A percentile compares a stretch with the other conserved stretches of the same genome.
Conservation (phyloP, 2,888 invertebrate genomes). For the Leistus spinibarbis region DNA sequence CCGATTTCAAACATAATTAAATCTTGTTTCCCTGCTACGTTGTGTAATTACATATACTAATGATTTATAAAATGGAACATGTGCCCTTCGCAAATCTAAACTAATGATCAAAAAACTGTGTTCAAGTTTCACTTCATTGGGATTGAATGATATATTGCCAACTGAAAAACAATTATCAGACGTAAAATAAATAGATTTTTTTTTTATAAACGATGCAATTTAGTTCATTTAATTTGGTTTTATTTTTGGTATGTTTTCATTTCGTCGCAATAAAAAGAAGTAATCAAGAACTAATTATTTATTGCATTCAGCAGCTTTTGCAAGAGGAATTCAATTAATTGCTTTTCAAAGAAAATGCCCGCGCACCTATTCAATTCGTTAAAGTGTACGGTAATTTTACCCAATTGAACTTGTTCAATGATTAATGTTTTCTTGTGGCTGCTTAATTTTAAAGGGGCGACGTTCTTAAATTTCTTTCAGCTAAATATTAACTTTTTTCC, state of each 20-base stretch:
- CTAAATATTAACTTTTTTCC: too few relatives aligned
- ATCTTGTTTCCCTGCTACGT: neutral
- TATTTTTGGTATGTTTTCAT: neutral
- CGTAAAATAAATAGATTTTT: neutral
- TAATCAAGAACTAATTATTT: neutral
- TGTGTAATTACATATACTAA: neutral
- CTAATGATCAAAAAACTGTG: neutral
- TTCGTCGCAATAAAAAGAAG: neutral
- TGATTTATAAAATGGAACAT: neutral
- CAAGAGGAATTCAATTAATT: neutral
- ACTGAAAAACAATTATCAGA: neutral
- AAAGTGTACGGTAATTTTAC: neutral
- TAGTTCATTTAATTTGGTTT: neutral
- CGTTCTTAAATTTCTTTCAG: neutral
- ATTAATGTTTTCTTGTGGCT: neutral
- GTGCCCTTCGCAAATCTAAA: neutral
- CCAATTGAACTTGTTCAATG: neutral
- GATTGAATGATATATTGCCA: neutral
- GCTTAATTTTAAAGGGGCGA: neutral
- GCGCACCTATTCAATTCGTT: neutral
- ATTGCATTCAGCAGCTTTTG: neutral
- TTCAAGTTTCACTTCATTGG: neutral
- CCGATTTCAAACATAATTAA: neutral
- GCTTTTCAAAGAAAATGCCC: neutral
- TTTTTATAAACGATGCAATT: neutral